Evolutionary conservation across 2,113 vertebrate species (phyloP), one percentile per base, ranked within the genome.

Genomic region (Saimiri boliviensis): DNA sequence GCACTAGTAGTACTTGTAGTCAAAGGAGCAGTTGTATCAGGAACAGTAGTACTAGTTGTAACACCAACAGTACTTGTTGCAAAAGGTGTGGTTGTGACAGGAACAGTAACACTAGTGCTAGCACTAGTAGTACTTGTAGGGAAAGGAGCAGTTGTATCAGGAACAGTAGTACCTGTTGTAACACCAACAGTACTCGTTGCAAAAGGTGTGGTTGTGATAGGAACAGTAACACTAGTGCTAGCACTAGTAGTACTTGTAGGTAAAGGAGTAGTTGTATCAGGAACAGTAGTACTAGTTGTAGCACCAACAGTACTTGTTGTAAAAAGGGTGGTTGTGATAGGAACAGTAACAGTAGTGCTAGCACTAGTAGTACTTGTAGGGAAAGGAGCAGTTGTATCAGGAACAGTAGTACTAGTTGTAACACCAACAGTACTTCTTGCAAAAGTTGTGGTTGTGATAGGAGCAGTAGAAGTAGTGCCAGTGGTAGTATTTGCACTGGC

Each of bases 131-230:
- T 52, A 32, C 0, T 84, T 63, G 12, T 37, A 2, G n/a, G 3
- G 2, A 6, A 74, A 70, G 6, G 3, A 1, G 9, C 5, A 2
- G 40, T 47, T 8, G 8, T 3, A 9, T 3, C 5, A 0, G 17
- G 12, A 25, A n/a, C 0, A 45, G 23, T 2, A 17, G 16, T 0
- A 42, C 0, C 49, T 8, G 2, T 21, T 6, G 6, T 66, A 40
- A 1, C 0, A 27, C 0, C 0, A 35, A 1, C 0, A 58, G 80
- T 0, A 45, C 2, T 66, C 35, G 19, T 14, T 1, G 20, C 0
- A 4, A 27, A 71, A 37, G 8, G 1, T 25, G 0, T 27, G 4
- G 5, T 14, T 10, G 56, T 76, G 4, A 2, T 4, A 0, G 25
- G 16, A 23, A 21, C 0, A 9, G 23, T 47, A 35, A 0, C 0